These are phyloP conservation scores for Campylorhamphus procurvoides DNA, from an alignment of 2,113 vertebrate species.

Conservation along the genomic window DNA sequence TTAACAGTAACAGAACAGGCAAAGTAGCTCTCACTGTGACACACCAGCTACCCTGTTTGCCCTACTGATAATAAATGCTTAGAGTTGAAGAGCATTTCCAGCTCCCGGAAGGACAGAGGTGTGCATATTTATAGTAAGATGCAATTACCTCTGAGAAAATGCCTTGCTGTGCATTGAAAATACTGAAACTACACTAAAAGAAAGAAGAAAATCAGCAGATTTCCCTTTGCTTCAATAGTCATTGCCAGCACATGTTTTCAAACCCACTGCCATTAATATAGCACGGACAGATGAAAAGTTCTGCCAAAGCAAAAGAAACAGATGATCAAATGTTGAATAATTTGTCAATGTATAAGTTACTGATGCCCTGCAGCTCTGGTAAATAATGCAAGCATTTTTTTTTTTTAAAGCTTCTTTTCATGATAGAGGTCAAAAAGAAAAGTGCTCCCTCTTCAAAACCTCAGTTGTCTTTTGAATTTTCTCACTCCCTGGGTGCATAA, in stretches of 20 bases:
- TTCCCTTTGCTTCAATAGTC: neutral
- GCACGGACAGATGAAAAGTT: neutral
- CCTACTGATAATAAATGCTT: neutral
- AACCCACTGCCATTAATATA: neutral
- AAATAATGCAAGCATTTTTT: conserved; percentile 3
- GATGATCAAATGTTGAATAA: neutral
- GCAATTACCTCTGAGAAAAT: neutral
- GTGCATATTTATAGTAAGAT: neutral
- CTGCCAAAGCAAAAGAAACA: conserved; percentile 8
- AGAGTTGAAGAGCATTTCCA: neutral
- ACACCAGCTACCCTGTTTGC: neutral
- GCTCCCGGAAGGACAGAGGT: neutral
- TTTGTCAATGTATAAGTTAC: neutral
- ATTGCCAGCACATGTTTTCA: neutral
- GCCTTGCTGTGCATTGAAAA: neutral
- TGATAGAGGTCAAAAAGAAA: neutral
- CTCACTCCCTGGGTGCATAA: neutral
- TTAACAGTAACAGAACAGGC: neutral
- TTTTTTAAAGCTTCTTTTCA: neutral
- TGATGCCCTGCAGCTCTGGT: neutral
- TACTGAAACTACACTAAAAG: neutral
- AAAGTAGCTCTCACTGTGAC: neutral
- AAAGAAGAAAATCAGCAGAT: neutral
- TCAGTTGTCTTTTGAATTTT: neutral
- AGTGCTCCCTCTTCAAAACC: neutral